Conservation (phyloP, 2,113 vertebrate species). For the Podocnemis expansa region DNA sequence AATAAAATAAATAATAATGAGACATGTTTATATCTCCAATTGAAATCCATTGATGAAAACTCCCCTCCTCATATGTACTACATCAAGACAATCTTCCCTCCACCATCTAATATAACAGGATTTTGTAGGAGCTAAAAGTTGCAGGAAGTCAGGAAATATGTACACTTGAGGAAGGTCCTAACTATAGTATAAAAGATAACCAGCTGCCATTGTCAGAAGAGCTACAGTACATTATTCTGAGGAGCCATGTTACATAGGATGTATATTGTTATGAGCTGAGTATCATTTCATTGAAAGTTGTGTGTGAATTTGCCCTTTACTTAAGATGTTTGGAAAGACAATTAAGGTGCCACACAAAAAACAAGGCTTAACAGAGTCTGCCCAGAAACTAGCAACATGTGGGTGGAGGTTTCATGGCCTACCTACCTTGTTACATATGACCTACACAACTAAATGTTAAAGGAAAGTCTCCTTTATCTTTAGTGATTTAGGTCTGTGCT, state of each 20-base stretch:
- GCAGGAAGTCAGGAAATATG: not conserved
- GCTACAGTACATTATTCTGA: not conserved
- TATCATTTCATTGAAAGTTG: not conserved
- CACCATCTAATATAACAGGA: rapidly evolving
- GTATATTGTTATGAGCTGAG: not conserved
- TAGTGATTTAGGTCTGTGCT: too few relatives aligned
- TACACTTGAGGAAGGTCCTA: not conserved
- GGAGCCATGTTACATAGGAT: not conserved
- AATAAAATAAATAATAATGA: not conserved
- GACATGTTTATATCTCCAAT: not conserved
- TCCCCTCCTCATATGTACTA: not conserved
- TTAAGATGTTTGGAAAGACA: not conserved
- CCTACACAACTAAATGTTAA: too few relatives aligned
- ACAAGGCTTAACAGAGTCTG: not conserved
- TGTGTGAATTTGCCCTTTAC: not conserved
- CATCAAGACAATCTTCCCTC: not conserved
- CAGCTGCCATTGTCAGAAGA: not conserved
- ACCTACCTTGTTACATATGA: too few relatives aligned
- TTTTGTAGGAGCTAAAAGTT: not conserved
- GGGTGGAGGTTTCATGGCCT: not conserved
- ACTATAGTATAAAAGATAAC: not conserved
- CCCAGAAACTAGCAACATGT: not conserved
- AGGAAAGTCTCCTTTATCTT: too few relatives aligned
- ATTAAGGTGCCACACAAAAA: not conserved
- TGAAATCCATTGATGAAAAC: not conserved